phyloP scores from a whole-genome alignment of 1,140 invertebrate genomes.

The Artemia franciscana region DNA sequence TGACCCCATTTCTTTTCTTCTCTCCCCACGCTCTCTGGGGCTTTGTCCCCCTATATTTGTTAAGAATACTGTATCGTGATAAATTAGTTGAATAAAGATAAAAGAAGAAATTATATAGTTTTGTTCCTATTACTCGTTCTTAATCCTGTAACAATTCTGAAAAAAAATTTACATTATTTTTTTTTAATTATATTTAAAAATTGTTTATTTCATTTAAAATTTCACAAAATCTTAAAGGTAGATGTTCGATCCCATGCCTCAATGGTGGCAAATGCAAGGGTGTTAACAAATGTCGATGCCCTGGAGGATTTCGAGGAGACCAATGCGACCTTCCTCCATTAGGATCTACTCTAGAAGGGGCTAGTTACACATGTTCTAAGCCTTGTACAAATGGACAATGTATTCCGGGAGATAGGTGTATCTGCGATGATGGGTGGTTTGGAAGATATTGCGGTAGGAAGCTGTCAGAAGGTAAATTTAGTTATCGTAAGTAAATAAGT shows the following conservation, averaged over 20 bases:
- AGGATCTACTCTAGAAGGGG: slow-evolving; percentile 17
- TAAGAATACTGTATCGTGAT: too few species aligned
- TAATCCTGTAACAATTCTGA: slow-evolving; percentile 1
- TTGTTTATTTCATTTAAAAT: slow-evolving; percentile 1
- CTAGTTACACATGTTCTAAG: background rate
- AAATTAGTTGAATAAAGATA: too few species aligned
- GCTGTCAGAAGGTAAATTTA: background rate
- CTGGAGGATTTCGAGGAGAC: slow-evolving; percentile 45
- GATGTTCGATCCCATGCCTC: slow-evolving; percentile 64
- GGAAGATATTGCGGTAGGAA: background rate
- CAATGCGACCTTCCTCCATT: slow-evolving; percentile 48
- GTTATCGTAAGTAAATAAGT: too few species aligned
- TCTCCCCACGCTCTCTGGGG: too few species aligned
- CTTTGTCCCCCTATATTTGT: too few species aligned
- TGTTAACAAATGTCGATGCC: slow-evolving; percentile 60
- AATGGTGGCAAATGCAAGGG: slow-evolving; percentile 62
- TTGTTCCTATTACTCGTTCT: background rate
- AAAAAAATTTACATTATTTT: background rate
- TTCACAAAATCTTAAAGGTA: slow-evolving; percentile 40
- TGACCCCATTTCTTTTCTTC: too few species aligned
- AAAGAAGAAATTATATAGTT: too few species aligned
- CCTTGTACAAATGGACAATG: background rate
- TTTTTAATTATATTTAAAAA: background rate
- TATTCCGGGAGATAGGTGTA: background rate
- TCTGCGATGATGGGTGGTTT: background rate